Conservation (phyloP, 2,113 vertebrate species). For the Fukomys damarensis region DNA sequence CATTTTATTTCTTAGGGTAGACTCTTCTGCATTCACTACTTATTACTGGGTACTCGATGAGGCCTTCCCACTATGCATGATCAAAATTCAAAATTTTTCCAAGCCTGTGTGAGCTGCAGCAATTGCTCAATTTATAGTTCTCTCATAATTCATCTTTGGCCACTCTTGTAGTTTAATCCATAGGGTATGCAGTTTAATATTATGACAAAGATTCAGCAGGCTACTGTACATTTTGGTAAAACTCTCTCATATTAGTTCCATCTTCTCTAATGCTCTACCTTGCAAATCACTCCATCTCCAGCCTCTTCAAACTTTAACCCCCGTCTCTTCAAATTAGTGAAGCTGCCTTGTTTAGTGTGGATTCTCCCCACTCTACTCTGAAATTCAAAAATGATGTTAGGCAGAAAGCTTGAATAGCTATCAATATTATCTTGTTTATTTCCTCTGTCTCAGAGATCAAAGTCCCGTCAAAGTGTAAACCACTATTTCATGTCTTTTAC, state of each 20-base stretch:
- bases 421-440: not conserved
- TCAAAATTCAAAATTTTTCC: not conserved
- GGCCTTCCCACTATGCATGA: not conserved
- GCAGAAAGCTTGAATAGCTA: not conserved
- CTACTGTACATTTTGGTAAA: not conserved
- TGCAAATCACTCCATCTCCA: not conserved
- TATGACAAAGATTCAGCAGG: not conserved
- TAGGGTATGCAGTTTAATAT: not conserved
- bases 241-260: not conserved
- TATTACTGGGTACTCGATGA: not conserved
- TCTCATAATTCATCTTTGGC: not conserved
- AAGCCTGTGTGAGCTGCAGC: not conserved
- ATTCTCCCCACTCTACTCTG: not conserved
- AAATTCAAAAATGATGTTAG: not conserved
- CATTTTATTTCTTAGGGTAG: slow-evolving; percentile 4
- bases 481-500: not conserved
- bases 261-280: not conserved
- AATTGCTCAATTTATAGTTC: not conserved
- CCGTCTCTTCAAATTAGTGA: not conserved
- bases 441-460: not conserved
- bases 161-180: not conserved
- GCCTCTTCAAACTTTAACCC: not conserved
- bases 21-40: not conserved
- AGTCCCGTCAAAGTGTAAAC: not conserved
- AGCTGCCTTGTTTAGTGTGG: not conserved